These are phyloP conservation scores for Drosophila willistoni DNA, from an alignment of 1,140 invertebrate species.

Conservation along the genomic window DNA sequence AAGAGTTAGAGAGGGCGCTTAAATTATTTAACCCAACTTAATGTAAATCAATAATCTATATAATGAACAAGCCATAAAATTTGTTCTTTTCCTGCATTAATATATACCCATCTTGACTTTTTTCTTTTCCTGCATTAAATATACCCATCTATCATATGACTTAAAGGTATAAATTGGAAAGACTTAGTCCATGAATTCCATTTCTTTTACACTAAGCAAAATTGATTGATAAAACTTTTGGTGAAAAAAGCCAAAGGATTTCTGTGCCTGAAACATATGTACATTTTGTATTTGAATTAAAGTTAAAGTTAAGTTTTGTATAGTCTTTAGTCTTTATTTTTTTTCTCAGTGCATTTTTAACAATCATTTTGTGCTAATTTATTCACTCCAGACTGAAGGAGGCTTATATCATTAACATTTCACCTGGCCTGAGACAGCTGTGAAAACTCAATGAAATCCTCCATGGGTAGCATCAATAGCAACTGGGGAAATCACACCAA, in stretches of 20 bases:
- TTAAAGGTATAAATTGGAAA: neutral
- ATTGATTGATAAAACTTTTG: constrained; percentile 22
- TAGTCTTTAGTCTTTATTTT: neutral
- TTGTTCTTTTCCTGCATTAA: no score
- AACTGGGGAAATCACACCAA: constrained; percentile 16
- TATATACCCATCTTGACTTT: no score
- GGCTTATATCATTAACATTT: constrained; percentile 58
- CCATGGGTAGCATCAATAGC: constrained; percentile 19
- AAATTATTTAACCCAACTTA: no score
- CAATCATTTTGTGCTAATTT: constrained; percentile 36
- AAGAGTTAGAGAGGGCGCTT: no score
- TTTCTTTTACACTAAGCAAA: constrained; percentile 10
- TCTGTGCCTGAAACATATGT: no score
- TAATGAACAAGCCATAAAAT: no score
- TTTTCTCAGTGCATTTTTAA: constrained; percentile 9
- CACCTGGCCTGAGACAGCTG: constrained; percentile 44
- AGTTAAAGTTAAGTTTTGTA: no score
- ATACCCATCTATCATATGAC: neutral
- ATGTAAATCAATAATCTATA: no score
- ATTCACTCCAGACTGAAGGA: constrained; percentile 45
- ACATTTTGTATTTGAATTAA: no score
- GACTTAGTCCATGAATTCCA: neutral
- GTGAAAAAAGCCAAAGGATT: neutral
- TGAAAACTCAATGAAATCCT: constrained; percentile 43
- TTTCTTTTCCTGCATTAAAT: no score